Evolutionary conservation across 2,888 invertebrate genomes (phyloP).

Genomic region (Orthosia cruda): DNA sequence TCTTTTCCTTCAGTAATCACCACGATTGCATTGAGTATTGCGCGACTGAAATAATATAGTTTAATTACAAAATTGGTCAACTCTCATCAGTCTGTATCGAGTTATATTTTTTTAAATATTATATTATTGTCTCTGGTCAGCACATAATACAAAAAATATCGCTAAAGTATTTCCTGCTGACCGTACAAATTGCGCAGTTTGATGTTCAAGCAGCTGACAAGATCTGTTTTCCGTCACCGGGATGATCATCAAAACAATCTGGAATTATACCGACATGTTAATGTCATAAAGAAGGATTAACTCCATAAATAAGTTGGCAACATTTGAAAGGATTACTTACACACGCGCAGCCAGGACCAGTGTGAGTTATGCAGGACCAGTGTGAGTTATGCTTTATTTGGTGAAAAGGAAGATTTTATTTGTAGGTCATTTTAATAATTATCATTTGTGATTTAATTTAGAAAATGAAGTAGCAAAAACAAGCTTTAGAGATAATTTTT

Average conservation of each 20-base stretch:
- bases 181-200: conserved; percentile 50
- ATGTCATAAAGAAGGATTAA: conserved; percentile 61
- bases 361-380: conserved; percentile 20
- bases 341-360: conserved; percentile 6
- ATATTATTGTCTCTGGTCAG: too few relatives aligned
- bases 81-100: too few relatives aligned
- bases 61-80: too few relatives aligned
- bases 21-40: too few relatives aligned
- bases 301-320: conserved; percentile 54
- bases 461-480: neutral
- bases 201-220: conserved; percentile 38
- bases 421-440: conserved; percentile 2
- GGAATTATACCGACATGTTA: conserved; percentile 47
- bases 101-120: too few relatives aligned
- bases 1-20: too few relatives aligned
- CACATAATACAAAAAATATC: too few relatives aligned
- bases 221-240: conserved; percentile 55
- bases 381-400: conserved; percentile 31
- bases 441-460: neutral
- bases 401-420: conserved; percentile 1
- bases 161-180: neutral
- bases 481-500: neutral
- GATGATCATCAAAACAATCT: conserved; percentile 53
- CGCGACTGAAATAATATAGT: too few relatives aligned
- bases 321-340: conserved; percentile 54